A percentile compares a stretch with the other conserved stretches of the same genome.
Conservation (phyloP, 2,113 vertebrate genomes). For the Lophura nycthemera region DNA sequence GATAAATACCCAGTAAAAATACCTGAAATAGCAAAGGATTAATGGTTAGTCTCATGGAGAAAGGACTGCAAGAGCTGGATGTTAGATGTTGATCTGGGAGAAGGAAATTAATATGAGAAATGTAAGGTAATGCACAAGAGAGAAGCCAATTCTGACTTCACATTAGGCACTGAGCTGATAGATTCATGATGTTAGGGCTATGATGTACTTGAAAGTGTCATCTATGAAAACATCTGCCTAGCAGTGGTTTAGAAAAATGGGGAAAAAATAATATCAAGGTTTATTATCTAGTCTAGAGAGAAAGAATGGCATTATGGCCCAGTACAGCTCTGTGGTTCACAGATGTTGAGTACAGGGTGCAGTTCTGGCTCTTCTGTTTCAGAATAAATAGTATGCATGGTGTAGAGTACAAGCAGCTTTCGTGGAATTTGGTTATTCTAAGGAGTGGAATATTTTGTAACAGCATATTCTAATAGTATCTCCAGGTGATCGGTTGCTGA, state of each 20-base stretch:
- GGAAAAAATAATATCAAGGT: neutral
- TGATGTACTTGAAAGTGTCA: neutral
- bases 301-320: neutral
- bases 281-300: neutral
- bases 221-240: neutral
- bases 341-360: neutral
- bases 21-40: neutral
- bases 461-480: neutral
- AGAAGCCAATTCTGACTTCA: neutral
- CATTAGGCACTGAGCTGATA: neutral
- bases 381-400: neutral
- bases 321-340: neutral
- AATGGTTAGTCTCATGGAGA: neutral
- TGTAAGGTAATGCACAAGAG: neutral
- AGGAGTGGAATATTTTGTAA: neutral
- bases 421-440: neutral
- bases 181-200: neutral
- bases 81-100: neutral
- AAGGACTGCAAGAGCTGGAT: neutral
- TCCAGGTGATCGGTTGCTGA: neutral
- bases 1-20: neutral
- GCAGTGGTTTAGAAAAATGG: neutral
- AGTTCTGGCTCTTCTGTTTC: neutral
- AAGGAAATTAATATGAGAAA: neutral
- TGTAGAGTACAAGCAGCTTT: neutral